Evolutionary conservation across 2,797 vertebrate genomes (phyloP).

Genomic region (Huso huso): DNA sequence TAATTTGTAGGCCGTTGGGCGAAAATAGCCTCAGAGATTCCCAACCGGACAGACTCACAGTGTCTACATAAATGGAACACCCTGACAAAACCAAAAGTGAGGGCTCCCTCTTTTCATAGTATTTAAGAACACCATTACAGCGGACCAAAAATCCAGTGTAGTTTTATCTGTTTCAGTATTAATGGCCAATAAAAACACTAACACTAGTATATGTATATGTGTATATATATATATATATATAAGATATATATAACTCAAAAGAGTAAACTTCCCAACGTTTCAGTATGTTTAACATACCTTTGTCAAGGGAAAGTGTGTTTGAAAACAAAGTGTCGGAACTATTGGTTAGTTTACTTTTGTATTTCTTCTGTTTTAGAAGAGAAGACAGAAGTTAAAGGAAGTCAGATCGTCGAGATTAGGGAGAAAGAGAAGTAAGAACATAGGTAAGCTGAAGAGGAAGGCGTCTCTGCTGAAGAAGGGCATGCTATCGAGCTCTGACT

Average conservation of each 20-base stretch:
- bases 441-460: neutral
- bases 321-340: constrained; percentile 13
- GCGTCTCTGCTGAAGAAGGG: neutral
- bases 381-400: neutral
- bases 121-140: neutral
- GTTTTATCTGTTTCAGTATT: too few species aligned
- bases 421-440: neutral
- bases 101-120: neutral
- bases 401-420: constrained; percentile 6
- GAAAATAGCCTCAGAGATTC: constrained; percentile 75
- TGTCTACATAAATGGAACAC: constrained; percentile 75
- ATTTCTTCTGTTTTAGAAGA: constrained; percentile 8
- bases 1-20: constrained; percentile 71
- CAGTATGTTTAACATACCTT: too few species aligned
- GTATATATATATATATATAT: too few species aligned
- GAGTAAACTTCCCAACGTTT: too few species aligned
- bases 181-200: too few species aligned
- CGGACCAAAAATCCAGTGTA: too few species aligned
- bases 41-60: constrained; percentile 66
- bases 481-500: constrained; percentile 1
- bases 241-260: too few species aligned
- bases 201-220: too few species aligned
- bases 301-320: constrained; percentile 14
- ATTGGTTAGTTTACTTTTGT: neutral
- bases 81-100: constrained; percentile 28